phyloP scores from a whole-genome alignment of 2,888 invertebrate species.

The Pegoplata infirma region DNA sequence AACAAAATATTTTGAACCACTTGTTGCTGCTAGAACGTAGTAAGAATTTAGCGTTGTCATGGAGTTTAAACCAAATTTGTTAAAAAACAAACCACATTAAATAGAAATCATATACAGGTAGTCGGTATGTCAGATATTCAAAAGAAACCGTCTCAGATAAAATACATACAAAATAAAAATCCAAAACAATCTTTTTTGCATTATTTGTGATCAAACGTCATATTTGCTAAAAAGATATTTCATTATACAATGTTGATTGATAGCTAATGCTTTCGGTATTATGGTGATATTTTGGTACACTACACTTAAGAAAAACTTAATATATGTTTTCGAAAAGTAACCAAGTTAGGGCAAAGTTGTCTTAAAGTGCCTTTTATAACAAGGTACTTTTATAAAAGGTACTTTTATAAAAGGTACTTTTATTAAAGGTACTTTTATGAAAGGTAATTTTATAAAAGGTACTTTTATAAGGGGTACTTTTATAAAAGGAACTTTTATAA shows the following conservation, averaged over 20 bases:
- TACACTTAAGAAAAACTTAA: no score
- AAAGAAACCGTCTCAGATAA: not conserved
- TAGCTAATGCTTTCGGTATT: slow-evolving; percentile 11
- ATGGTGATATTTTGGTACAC: not conserved
- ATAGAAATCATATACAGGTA: not conserved
- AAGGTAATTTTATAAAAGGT: no score
- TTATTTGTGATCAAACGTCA: not conserved
- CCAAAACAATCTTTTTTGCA: not conserved
- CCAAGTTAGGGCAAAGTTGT: no score
- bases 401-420: no score
- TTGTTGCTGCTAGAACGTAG: not conserved
- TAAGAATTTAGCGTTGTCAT: slow-evolving; percentile 24
- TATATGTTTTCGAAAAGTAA: no score
- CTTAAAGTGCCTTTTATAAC: no score
- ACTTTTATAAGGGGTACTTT: no score
- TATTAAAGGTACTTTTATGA: no score
- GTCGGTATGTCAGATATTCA: not conserved
- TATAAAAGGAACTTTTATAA: no score
- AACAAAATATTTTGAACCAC: not conserved
- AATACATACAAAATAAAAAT: not conserved
- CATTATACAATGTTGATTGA: slow-evolving; percentile 22
- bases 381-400: no score
- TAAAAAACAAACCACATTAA: not conserved
- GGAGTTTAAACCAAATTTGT: slow-evolving; percentile 19
- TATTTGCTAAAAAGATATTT: not conserved